Percentiles rank a stretch among this genome's conserved stretches.
phyloP scores from a whole-genome alignment of 2,113 vertebrate species.

The Misgurnus anguillicaudatus region DNA sequence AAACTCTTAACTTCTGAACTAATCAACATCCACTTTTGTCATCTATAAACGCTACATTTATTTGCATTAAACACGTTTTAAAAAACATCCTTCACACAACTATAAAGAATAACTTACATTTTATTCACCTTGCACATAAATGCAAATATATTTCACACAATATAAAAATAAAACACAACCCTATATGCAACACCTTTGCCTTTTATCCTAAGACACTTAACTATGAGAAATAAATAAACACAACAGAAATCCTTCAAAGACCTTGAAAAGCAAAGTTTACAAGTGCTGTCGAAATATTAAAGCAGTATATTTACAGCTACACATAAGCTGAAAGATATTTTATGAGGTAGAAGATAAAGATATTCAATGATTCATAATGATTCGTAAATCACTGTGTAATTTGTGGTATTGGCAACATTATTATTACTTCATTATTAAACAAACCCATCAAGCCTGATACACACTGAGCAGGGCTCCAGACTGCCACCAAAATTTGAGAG shows the following conservation, averaged over 20 bases:
- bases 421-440: no score
- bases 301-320: not conserved
- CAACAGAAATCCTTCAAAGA: not conserved
- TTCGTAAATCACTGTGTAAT: no score
- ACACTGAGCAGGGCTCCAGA: no score
- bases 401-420: no score
- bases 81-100: no score
- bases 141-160: not conserved
- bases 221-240: not conserved
- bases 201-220: not conserved
- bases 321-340: not conserved
- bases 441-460: no score
- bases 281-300: not conserved
- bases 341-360: no score
- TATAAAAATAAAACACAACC: not conserved
- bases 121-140: not conserved
- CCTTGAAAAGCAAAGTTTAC: slow-evolving; percentile 13
- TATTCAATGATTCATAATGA: no score
- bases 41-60: not conserved
- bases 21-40: not conserved
- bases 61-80: no score
- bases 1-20: not conserved
- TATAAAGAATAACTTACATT: not conserved
- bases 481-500: no score
- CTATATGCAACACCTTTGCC: not conserved